Conservation (phyloP, 2,113 vertebrate genomes). For the Romanogobio albipinnatus region DNA sequence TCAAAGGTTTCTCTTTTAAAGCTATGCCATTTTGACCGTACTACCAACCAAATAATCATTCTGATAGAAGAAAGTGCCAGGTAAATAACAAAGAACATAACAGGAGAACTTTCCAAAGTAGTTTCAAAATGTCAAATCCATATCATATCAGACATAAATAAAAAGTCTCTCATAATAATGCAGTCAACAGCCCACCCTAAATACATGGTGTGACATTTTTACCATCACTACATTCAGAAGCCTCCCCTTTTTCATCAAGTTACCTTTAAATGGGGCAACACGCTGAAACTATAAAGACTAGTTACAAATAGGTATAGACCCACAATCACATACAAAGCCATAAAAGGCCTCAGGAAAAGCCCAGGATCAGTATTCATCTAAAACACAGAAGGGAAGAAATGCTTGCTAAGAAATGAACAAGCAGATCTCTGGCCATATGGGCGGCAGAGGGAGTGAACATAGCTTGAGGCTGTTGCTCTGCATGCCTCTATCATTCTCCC, state of each 20-base stretch:
- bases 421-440: constrained; percentile 52
- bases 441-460: constrained; percentile 48
- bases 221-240: neutral
- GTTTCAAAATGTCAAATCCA: constrained; percentile 52
- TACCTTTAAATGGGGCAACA: neutral
- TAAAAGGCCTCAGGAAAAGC: neutral
- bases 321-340: neutral
- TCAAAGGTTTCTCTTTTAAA: neutral
- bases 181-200: neutral
- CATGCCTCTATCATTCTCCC: neutral
- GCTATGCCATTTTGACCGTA: neutral
- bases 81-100: constrained; percentile 5
- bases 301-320: neutral
- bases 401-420: constrained; percentile 33
- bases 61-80: neutral
- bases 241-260: neutral
- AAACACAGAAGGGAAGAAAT: constrained; percentile 31
- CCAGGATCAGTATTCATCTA: neutral
- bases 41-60: constrained; percentile 10
- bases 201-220: neutral
- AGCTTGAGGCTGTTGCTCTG: neutral
- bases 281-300: neutral
- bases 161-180: neutral
- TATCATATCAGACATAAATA: neutral
- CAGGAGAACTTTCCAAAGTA: constrained; percentile 34